Evolutionary conservation across 2,113 vertebrate species (phyloP).

Genomic region (Thunnus thynnus): DNA sequence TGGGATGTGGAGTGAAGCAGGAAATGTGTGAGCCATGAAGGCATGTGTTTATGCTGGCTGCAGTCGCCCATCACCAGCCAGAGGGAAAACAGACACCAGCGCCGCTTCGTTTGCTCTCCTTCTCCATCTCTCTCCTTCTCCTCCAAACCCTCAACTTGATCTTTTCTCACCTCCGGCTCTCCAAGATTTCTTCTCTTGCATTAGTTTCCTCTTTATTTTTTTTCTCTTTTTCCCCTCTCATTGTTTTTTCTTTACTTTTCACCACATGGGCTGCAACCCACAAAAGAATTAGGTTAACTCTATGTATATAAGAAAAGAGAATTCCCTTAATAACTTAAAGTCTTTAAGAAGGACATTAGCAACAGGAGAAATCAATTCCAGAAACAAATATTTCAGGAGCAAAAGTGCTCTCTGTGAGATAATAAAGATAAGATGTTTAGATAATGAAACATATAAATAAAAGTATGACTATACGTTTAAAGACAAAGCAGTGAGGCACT

Average conservation of each 20-base stretch:
- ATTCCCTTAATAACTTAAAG: conserved; percentile 6
- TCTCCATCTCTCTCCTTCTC: conserved; percentile 60
- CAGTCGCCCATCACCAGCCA: conserved; percentile 84
- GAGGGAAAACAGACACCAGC: conserved; percentile 85
- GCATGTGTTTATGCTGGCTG: conserved; percentile 90
- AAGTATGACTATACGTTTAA: conserved; percentile 32
- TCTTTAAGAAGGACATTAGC: conserved; percentile 1
- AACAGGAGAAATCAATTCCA: neutral
- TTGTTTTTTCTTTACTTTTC: conserved; percentile 27
- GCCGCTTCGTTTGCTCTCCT: conserved; percentile 64
- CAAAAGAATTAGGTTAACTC: neutral
- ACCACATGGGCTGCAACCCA: neutral
- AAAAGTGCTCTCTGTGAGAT: conserved; percentile 32
- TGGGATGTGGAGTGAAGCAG: conserved; percentile 84
- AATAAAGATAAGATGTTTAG: conserved; percentile 62
- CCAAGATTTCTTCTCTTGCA: conserved; percentile 15
- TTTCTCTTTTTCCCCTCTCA: neutral
- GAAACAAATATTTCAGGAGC: conserved; percentile 41
- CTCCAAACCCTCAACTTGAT: conserved; percentile 52
- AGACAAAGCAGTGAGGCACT: conserved; percentile 30
- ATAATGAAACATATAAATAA: conserved; percentile 58
- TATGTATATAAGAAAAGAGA: neutral
- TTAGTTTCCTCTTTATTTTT: conserved; percentile 1
- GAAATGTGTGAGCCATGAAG: conserved; percentile 90
- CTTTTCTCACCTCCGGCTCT: conserved; percentile 70